Evolutionary conservation across 2,888 invertebrate species (phyloP), one percentile per base, ranked within the genome.

Genomic region (Philopedon plagiatum): DNA sequence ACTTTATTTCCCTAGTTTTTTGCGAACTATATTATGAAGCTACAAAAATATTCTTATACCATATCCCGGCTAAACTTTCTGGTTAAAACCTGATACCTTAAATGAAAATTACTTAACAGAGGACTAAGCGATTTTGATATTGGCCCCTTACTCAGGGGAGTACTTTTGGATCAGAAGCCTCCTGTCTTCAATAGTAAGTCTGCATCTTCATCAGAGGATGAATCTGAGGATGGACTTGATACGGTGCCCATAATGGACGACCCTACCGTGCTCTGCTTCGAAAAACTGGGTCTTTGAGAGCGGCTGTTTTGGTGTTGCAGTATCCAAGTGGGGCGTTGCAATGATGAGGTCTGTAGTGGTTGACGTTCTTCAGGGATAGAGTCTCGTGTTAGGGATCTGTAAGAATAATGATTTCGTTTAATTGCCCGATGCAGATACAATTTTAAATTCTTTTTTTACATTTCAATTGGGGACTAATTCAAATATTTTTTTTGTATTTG

Each of bases 291-390:
- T 75, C 89, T 88, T 21, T 89, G 90, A 78, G 88, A 86, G 78
- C 89, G 88, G 56, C 82, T 65, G 78, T 79, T 78, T 78, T 82
- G 76, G 29, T 75, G 64, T 26, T 74, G 71, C 18, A 70, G 85
- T 78, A 81, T 82, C 78, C 83, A 83, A 85, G 82, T 82, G 0
- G 84, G 81, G 37, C 84, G 80, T 65, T 82, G 78, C 21, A 80
- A 75, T 11, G 80, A 78, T 1, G 80, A 81, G 3, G 77, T 79
- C 21, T 76, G 77, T 19, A 78, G 81, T 57, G 80, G 72, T 11
- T 34, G 60, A 8, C 44, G 56, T 82, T 93, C 93, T 86, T 93
- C 93, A 65, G 92, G 92, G 80, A 93, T 93, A 74, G 90, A 91
- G 83, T 91, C 91, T 77, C 91, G 87, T 41, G 89, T 88, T 77